Evolutionary conservation across 2,113 vertebrate genomes (phyloP).

Genomic region (Lichenostomus cassidix): DNA sequence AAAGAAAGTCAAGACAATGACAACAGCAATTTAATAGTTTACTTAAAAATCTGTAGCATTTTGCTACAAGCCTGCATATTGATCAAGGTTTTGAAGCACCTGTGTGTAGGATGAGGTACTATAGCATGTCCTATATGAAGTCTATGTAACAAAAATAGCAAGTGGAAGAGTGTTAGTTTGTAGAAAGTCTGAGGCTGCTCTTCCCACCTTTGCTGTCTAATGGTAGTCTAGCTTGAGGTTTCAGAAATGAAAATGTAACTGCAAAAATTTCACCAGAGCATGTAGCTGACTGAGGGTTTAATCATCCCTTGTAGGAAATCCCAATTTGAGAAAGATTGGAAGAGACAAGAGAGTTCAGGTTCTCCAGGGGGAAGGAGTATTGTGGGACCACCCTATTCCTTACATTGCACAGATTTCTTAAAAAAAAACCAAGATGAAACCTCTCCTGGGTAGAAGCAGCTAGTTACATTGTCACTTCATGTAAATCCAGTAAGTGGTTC

Average conservation of each 20-base stretch:
- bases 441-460: background rate
- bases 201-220: background rate
- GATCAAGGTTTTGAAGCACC: background rate
- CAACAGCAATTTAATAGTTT: conserved; percentile 18
- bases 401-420: background rate
- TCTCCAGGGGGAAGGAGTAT: background rate
- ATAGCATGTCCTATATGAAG: background rate
- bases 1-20: conserved; percentile 31
- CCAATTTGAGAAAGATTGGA: background rate
- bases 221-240: background rate
- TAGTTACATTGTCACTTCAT: background rate
- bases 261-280: background rate
- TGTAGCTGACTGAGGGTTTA: background rate
- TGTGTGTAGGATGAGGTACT: background rate
- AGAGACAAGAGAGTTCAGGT: background rate
- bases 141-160: background rate
- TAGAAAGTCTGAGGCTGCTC: background rate
- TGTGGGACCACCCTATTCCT: background rate
- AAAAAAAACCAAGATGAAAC: background rate
- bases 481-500: background rate
- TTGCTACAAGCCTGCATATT: background rate
- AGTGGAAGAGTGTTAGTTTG: background rate
- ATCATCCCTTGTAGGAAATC: background rate
- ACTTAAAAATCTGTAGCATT: background rate
- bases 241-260: background rate